These are phyloP conservation scores for Anadara kagoshimensis DNA, from an alignment of 1,140 invertebrate species.

Conservation along the genomic window DNA sequence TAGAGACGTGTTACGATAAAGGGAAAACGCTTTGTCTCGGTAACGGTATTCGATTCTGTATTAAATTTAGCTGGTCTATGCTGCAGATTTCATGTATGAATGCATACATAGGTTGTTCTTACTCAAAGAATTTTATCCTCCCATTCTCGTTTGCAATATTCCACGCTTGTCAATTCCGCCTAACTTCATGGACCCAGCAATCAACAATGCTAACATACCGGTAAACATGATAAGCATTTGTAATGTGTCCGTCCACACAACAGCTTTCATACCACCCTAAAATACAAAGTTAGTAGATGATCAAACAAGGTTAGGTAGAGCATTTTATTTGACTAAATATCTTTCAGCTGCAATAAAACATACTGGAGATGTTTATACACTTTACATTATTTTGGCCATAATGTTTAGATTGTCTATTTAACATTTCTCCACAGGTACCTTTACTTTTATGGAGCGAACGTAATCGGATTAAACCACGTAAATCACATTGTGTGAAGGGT, in stretches of 20 bases:
- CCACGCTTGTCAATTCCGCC: conserved; percentile 31
- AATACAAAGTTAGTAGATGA: neutral
- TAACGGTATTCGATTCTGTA: no score
- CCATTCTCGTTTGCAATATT: conserved; percentile 73
- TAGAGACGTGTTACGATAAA: no score
- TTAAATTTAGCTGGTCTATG: no score
- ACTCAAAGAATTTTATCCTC: conserved; percentile 87
- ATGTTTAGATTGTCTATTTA: neutral
- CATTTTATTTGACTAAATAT: neutral
- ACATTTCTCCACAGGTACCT: neutral
- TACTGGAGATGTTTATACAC: neutral
- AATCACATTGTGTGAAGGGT: no score
- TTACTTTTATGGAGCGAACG: no score
- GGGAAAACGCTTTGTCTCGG: no score
- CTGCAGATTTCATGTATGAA: no score
- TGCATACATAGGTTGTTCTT: neutral
- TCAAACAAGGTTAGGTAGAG: neutral
- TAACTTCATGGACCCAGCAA: conserved; percentile 29
- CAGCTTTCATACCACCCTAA: conserved; percentile 67
- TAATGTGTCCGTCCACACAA: conserved; percentile 68
- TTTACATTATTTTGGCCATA: neutral
- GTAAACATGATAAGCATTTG: conserved; percentile 59
- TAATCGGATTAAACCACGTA: no score
- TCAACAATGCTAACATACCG: conserved; percentile 56
- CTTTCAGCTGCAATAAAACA: neutral